A percentile compares a stretch with the other conserved stretches of the same genome.
phyloP scores from a whole-genome alignment of 2,888 invertebrate genomes.

The Acronicta alni region DNA sequence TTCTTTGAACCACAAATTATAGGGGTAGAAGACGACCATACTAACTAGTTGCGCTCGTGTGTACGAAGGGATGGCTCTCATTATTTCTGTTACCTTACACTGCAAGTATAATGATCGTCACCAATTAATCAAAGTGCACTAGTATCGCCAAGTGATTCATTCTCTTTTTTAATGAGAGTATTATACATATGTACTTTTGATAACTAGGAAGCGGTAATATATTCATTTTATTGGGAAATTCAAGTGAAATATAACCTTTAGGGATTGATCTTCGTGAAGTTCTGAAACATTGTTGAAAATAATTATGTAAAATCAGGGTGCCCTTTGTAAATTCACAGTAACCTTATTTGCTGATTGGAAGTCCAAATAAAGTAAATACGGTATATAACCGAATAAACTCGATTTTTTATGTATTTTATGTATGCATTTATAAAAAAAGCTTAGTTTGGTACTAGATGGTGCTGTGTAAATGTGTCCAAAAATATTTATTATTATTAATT shows the following conservation, averaged over 20 bases:
- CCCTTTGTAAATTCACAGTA: background rate
- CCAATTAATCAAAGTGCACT: constrained; percentile 27
- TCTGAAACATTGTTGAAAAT: too few relatives aligned
- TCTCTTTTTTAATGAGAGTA: constrained; percentile 11
- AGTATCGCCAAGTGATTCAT: constrained; percentile 6
- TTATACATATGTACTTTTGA: constrained; percentile 3
- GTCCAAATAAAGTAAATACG: too few relatives aligned
- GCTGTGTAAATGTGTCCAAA: too few relatives aligned
- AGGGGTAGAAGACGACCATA: constrained; percentile 5
- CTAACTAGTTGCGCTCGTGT: constrained; percentile 9
- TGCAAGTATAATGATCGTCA: constrained; percentile 27
- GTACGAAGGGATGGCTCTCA: constrained; percentile 23
- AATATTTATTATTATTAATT: too few relatives aligned
- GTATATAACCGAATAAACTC: too few relatives aligned
- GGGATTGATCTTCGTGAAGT: too few relatives aligned
- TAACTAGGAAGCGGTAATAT: background rate
- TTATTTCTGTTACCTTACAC: constrained; percentile 37
- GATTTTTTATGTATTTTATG: too few relatives aligned
- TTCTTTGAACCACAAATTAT: background rate
- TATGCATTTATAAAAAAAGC: too few relatives aligned
- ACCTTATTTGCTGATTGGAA: background rate
- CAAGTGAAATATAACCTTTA: background rate
- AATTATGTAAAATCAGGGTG: background rate
- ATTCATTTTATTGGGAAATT: background rate
- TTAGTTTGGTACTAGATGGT: too few relatives aligned